Base-by-base conservation (phyloP, 2,888 invertebrate genomes). In the Coelopa pilipes region DNA sequence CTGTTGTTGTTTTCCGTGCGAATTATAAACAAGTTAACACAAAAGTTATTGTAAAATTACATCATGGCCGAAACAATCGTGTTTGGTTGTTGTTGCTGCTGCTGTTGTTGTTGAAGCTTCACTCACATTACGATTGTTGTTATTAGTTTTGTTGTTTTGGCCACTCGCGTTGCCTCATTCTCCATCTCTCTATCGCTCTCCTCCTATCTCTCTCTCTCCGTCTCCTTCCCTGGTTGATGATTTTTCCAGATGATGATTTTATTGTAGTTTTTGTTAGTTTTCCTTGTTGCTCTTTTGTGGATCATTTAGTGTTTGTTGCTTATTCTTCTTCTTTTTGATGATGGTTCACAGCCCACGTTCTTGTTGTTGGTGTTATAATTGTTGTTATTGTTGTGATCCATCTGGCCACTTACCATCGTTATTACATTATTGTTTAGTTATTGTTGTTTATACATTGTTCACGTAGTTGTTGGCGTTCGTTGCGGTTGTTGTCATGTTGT, bases 21-120 rank as follows among this genome's bases (percentile, higher is more conserved):
- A 57, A 69, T 69, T 70, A 59, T 70, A 70, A 70, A 60, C 60
- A 70, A 70, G 70, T 70, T 70, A 49, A 70, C 21, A 17, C 21
- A 21, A 47, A 49, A 34, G 17, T 50, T 67, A 24, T 68, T 68
- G 67, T 53, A 55, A 68, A 55, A 55, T 68, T 55, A 68, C 34
- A 68, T 68, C 55, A 53, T 68, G 24, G 17, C 34, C 59, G 19
- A 69, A 69, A 65, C 46, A 45, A 65, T 46, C 17, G 63, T 63
- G 63, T n/a, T n/a, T n/a, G n/a, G n/a, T n/a, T n/a, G n/a, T n/a
- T n/a, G n/a, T n/a, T n/a, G n/a, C n/a, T 7, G 7, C 7, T 34
- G 34, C 7, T 34, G 34, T 34, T 34, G 34, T 34, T 34, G 34
- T 4, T 34, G 34, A 34, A 4, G 34, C 7, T 34, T 34, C 34